Evolutionary conservation across 2,888 invertebrate species (phyloP).

Genomic region (Noctua fimbriata): DNA sequence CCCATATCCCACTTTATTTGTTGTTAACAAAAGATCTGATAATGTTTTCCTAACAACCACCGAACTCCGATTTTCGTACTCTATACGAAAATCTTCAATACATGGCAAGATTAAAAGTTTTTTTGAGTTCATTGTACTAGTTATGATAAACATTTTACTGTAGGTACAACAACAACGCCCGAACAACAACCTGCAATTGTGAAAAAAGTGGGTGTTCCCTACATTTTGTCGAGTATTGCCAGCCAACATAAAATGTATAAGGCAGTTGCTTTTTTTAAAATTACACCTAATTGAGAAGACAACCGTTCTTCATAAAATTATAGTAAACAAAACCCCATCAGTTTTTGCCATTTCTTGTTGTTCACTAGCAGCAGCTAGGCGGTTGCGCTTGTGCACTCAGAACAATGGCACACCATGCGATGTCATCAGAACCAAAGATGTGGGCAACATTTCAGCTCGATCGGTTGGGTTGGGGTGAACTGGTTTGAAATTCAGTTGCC

Average conservation of each 20-base stretch:
- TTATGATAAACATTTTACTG: background rate
- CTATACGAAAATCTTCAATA: background rate
- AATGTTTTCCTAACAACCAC: background rate
- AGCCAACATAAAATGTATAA: background rate
- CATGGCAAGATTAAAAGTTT: no score
- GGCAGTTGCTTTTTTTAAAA: no score
- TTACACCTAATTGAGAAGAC: background rate
- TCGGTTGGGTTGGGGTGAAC: background rate
- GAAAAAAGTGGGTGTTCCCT: background rate
- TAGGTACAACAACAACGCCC: background rate
- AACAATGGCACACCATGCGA: conserved; percentile 23
- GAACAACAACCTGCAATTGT: background rate
- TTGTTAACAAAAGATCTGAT: background rate
- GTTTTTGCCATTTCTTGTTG: conserved; percentile 4
- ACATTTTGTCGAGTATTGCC: background rate
- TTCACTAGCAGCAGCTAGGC: background rate
- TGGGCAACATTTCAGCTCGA: background rate
- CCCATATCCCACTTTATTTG: background rate
- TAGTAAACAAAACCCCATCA: background rate
- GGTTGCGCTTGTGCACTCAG: background rate
- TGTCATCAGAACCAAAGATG: background rate
- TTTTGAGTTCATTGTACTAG: background rate
- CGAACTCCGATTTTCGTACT: no score
- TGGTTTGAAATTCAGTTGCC: background rate
- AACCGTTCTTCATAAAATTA: background rate